Percentiles rank a stretch among this genome's conserved stretches.
Evolutionary conservation across 2,113 vertebrate genomes (phyloP).

Genomic region (Phalacrocorax aristotelis): DNA sequence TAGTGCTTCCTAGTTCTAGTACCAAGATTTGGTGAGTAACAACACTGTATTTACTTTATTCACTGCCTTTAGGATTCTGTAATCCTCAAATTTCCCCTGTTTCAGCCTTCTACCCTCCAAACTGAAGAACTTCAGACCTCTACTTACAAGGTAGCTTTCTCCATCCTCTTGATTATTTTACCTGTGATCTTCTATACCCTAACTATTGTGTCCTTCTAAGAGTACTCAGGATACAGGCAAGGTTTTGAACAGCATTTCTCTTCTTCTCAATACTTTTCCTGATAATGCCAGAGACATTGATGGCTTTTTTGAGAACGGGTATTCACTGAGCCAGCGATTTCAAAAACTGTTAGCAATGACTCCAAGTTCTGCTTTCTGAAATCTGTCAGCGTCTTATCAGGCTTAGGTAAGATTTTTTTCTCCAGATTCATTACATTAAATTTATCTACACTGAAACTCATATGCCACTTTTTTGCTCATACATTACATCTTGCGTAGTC

Average conservation of each 20-base stretch:
- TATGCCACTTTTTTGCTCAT: background rate
- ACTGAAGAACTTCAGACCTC: background rate
- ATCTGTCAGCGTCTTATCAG: conserved; percentile 10
- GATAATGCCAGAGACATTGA: background rate
- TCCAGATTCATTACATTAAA: background rate
- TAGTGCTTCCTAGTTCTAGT: background rate
- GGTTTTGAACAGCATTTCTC: background rate
- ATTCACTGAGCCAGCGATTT: background rate
- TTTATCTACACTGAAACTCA: background rate
- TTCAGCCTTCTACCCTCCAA: background rate
- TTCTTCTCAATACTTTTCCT: background rate
- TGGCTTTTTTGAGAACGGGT: background rate
- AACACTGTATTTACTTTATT: background rate
- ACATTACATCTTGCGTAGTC: background rate
- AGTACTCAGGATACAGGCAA: fast-evolving
- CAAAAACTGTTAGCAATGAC: background rate
- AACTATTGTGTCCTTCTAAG: background rate
- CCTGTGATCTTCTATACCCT: background rate
- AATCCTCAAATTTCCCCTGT: background rate
- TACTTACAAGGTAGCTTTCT: background rate
- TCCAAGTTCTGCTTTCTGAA: background rate
- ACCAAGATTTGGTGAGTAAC: background rate
- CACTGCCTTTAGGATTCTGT: background rate
- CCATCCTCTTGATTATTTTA: background rate
- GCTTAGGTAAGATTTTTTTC: background rate